Evolutionary conservation across 2,797 vertebrate species (phyloP).

Genomic region (Hozukius guyotensis): DNA sequence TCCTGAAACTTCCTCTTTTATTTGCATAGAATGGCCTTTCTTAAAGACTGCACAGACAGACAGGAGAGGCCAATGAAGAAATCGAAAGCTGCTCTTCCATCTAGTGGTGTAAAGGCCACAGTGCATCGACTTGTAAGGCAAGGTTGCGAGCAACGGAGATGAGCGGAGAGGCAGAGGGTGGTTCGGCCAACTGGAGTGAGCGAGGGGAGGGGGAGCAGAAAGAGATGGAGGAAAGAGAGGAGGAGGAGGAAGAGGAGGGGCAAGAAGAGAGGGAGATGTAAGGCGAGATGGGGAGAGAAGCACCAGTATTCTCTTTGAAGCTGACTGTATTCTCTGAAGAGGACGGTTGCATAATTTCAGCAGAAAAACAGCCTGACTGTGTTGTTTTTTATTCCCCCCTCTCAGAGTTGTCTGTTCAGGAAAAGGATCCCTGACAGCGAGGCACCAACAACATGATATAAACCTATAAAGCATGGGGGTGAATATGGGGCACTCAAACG

Average conservation of each 20-base stretch:
- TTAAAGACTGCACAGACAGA: background rate
- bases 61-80: background rate
- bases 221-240: background rate
- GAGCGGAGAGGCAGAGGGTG: constrained; percentile 10
- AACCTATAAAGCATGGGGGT: background rate
- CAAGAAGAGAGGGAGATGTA: constrained; percentile 19
- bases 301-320: constrained; percentile 75
- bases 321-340: constrained; percentile 61
- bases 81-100: constrained; percentile 55
- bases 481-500: background rate
- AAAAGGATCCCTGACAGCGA: constrained; percentile 3
- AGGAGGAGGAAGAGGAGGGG: constrained; percentile 12
- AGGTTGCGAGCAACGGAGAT: constrained; percentile 3
- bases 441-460: background rate
- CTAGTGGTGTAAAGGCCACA: constrained; percentile 59
- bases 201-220: background rate
- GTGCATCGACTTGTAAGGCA: constrained; percentile 19
- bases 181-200: background rate
- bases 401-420: constrained; percentile 14
- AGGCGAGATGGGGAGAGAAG: constrained; percentile 26
- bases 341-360: constrained; percentile 63
- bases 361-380: constrained; percentile 41
- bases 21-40: constrained; percentile 55
- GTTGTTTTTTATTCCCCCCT: constrained; percentile 25
- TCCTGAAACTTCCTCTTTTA: constrained; percentile 47